Percentiles rank a stretch among this genome's conserved stretches.
Conservation (phyloP, 2,888 invertebrate species). For the Hydriomena furcata region DNA sequence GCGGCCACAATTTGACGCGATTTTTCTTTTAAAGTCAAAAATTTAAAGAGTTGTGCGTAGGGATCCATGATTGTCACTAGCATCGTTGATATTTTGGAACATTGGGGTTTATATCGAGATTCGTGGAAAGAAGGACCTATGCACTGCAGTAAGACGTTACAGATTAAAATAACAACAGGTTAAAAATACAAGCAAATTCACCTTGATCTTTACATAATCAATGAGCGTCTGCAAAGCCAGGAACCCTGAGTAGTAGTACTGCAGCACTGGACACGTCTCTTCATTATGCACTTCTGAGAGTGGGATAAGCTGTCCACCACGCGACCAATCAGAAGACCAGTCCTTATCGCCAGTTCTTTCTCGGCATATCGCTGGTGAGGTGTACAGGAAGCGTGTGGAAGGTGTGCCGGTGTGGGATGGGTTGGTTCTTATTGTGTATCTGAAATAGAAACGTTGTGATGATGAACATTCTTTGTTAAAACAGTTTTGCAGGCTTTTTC, state of each 20-base stretch:
- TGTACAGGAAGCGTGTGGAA: conserved; percentile 85
- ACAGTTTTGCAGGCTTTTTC: no score
- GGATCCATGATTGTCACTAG: no score
- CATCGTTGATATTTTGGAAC: no score
- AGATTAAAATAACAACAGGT: no score
- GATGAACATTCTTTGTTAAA: no score
- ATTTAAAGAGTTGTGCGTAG: no score
- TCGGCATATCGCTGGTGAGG: conserved; percentile 88
- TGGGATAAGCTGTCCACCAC: conserved; percentile 70
- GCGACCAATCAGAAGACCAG: conserved; percentile 85
- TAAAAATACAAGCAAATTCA: no score
- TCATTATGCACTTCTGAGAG: conserved; percentile 85
- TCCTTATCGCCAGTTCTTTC: conserved; percentile 80
- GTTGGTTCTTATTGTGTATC: conserved; percentile 89
- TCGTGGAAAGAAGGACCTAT: no score
- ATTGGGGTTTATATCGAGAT: no score
- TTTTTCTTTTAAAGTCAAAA: no score
- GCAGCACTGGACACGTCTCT: conserved; percentile 89
- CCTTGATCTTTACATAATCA: conserved; percentile 89
- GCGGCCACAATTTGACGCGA: no score
- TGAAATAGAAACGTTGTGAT: conserved; percentile 43
- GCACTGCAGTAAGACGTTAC: no score
- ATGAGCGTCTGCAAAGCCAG: conserved; percentile 88
- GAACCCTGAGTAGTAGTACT: conserved; percentile 91
- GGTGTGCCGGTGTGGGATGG: conserved; percentile 87